These are phyloP conservation scores for Solea senegalensis DNA, from an alignment of 2,113 vertebrate genomes.

Conservation along the genomic window DNA sequence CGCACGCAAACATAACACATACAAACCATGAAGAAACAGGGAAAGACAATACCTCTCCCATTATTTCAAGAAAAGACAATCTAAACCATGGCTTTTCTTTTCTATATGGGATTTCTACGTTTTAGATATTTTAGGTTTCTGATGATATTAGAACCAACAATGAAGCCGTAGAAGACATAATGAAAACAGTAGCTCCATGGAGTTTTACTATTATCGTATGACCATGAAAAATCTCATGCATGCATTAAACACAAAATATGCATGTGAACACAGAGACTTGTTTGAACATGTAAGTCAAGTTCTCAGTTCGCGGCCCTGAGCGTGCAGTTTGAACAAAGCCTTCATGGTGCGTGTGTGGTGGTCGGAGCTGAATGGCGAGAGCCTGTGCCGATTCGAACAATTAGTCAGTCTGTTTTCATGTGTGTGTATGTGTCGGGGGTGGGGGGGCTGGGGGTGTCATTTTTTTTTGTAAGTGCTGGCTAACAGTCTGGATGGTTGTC, in stretches of 20 bases:
- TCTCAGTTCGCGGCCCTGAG: not conserved
- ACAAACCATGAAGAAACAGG: no score
- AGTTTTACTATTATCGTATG: not conserved
- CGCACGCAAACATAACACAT: no score
- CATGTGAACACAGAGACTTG: not conserved
- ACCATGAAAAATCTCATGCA: not conserved
- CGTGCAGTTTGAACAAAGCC: constrained; percentile 45
- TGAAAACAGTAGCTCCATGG: not conserved
- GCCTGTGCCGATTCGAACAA: constrained; percentile 70
- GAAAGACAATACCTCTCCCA: no score
- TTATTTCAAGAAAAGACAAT: no score
- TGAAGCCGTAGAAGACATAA: not conserved
- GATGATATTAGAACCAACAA: no score
- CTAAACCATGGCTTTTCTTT: no score
- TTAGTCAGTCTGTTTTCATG: constrained; percentile 66
- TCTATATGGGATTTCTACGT: no score
- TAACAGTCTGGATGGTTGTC: constrained; percentile 72
- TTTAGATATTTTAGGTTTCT: no score
- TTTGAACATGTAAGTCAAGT: not conserved
- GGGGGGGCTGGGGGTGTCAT: constrained; percentile 8
- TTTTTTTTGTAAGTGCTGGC: constrained; percentile 64
- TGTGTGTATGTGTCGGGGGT: constrained; percentile 28
- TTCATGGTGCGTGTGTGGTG: constrained; percentile 32
- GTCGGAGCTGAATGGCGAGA: constrained; percentile 32
- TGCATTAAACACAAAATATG: not conserved